Conservation (phyloP, 2,797 vertebrate species). For the Menidia menidia region DNA sequence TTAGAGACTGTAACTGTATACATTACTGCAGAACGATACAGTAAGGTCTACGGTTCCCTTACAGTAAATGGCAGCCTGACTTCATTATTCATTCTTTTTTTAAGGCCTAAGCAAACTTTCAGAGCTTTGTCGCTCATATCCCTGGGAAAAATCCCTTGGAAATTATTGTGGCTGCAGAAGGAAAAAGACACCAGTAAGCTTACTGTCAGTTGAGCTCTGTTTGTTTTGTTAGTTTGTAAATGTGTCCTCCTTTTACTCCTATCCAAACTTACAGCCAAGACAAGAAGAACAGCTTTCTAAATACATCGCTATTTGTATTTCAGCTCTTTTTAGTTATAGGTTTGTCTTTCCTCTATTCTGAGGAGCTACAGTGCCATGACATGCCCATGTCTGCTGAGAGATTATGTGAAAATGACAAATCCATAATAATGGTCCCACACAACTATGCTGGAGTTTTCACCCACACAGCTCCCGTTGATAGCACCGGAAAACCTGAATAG, state of each 20-base stretch:
- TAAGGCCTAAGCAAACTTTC: neutral
- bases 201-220: conserved; percentile 34
- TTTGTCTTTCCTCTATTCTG: conserved; percentile 43
- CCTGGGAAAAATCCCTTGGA: conserved; percentile 50
- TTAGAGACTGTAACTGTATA: conserved; percentile 20
- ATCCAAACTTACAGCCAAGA: conserved; percentile 47
- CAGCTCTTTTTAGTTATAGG: conserved; percentile 28
- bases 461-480: conserved; percentile 35
- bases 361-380: conserved; percentile 43
- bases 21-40: conserved; percentile 14
- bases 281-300: conserved; percentile 45
- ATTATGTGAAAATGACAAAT: conserved; percentile 58
- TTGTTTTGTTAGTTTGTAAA: conserved; percentile 61
- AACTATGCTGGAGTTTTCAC: conserved; percentile 34
- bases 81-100: conserved; percentile 7
- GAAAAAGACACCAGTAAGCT: conserved; percentile 5
- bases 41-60: conserved; percentile 9
- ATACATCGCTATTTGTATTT: conserved; percentile 30
- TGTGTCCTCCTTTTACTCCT: conserved; percentile 36
- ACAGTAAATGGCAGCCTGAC: conserved; percentile 44
- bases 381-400: conserved; percentile 43
- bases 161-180: conserved; percentile 35
- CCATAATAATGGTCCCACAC: conserved; percentile 37
- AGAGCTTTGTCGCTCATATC: conserved; percentile 32
- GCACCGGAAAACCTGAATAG: conserved; percentile 38